A percentile compares a stretch with the other conserved stretches of the same genome.
These are phyloP conservation scores for Lepidotrigona ventralis DNA, from an alignment of 1,140 invertebrate genomes.

Conservation along the genomic window DNA sequence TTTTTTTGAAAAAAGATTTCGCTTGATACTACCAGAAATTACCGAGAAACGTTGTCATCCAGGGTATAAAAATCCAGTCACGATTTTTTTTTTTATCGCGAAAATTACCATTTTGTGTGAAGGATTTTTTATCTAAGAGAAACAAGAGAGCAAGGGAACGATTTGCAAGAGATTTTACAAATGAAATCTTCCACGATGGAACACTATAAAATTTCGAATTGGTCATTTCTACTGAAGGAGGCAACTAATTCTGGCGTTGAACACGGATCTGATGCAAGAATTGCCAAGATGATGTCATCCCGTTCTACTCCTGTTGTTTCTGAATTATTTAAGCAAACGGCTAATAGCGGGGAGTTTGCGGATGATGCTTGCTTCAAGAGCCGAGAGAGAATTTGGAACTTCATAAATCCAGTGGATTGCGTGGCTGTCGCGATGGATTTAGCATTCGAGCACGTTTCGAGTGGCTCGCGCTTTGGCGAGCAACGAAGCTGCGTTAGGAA, in stretches of 20 bases:
- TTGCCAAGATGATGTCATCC: background rate
- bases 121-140: too few species aligned
- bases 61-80: background rate
- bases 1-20: too few species aligned
- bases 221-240: too few species aligned
- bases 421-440: background rate
- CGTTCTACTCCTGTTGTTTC: background rate
- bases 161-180: too few species aligned
- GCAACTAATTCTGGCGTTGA: background rate
- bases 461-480: background rate
- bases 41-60: too few species aligned
- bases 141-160: too few species aligned
- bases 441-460: conserved; percentile 1
- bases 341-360: background rate
- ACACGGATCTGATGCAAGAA: background rate
- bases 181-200: too few species aligned
- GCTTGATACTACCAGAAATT: too few species aligned
- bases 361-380: background rate
- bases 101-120: too few species aligned
- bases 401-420: background rate
- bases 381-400: background rate
- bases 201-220: too few species aligned
- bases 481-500: background rate
- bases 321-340: background rate
- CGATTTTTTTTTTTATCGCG: background rate